Evolutionary conservation across 2,113 vertebrate genomes (phyloP).

Genomic region (Leptobrachium ailaonicum): DNA sequence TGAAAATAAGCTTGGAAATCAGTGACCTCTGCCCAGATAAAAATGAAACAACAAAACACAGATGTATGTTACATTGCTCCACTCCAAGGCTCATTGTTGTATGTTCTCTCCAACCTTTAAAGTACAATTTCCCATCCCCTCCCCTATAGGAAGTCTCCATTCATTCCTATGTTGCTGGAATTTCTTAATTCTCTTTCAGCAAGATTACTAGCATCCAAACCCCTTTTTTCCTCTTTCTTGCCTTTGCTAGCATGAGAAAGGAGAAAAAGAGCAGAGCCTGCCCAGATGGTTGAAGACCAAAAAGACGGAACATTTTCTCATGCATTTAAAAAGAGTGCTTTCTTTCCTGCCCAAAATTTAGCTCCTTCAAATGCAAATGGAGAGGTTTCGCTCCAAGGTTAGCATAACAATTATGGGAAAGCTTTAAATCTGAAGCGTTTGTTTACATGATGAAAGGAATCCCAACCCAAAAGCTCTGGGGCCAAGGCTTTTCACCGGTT

Average conservation of each 20-base stretch:
- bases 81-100: slow-evolving; percentile 49
- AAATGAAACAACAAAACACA: slow-evolving; percentile 47
- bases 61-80: slow-evolving; percentile 54
- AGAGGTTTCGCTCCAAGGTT: slow-evolving; percentile 93
- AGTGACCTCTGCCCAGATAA: slow-evolving; percentile 47
- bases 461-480: slow-evolving; percentile 73
- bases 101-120: slow-evolving; percentile 42
- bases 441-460: slow-evolving; percentile 92
- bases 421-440: slow-evolving; percentile 96
- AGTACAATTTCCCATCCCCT: slow-evolving; percentile 55
- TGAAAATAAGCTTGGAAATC: slow-evolving; percentile 52
- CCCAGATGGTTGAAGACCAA: slow-evolving; percentile 91
- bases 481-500: slow-evolving; percentile 76
- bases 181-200: slow-evolving; percentile 67
- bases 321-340: slow-evolving; percentile 92
- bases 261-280: slow-evolving; percentile 72
- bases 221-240: slow-evolving; percentile 60
- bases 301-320: slow-evolving; percentile 91
- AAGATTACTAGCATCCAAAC: slow-evolving; percentile 65
- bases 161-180: slow-evolving; percentile 64
- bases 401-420: slow-evolving; percentile 99
- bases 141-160: slow-evolving; percentile 62
- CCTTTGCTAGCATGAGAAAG: slow-evolving; percentile 64
- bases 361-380: slow-evolving; percentile 99
- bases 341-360: slow-evolving; percentile 98